Evolutionary conservation across 2,888 invertebrate species (phyloP).

Genomic region (Adelphocoris suturalis): DNA sequence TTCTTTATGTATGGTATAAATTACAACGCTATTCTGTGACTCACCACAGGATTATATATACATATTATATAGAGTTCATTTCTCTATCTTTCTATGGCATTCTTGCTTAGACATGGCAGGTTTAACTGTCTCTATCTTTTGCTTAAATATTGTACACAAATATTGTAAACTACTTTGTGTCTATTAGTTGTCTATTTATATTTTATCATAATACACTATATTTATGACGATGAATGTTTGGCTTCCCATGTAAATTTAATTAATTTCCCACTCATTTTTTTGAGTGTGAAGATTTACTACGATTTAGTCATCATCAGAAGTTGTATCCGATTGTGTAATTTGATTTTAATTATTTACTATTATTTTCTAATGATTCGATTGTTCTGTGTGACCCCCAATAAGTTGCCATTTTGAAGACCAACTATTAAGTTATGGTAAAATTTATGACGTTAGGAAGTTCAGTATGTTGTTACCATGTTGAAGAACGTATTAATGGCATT

Average conservation of each 20-base stretch:
- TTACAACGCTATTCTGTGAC: conserved; percentile 69
- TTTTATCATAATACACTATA: conserved; percentile 74
- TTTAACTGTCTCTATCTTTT: conserved; percentile 74
- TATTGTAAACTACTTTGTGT: conserved; percentile 74
- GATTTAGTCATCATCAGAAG: conserved; percentile 68
- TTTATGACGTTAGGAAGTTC: conserved; percentile 59
- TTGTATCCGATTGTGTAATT: conserved; percentile 61
- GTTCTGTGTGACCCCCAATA: conserved; percentile 74
- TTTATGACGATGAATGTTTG: conserved; percentile 74
- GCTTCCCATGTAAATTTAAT: conserved; percentile 73
- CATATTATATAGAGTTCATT: conserved; percentile 71
- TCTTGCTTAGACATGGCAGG: conserved; percentile 73
- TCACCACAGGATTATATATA: conserved; percentile 61
- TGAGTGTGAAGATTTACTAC: conserved; percentile 67
- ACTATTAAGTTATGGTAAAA: conserved; percentile 61
- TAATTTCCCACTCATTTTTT: conserved; percentile 72
- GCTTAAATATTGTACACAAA: conserved; percentile 74
- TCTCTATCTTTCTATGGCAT: conserved; percentile 73
- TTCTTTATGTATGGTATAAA: conserved; percentile 57
- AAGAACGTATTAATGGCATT: conserved; percentile 64
- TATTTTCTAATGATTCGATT: conserved; percentile 69
- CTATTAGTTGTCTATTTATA: conserved; percentile 75
- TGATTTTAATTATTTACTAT: conserved; percentile 69
- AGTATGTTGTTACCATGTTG: conserved; percentile 68
- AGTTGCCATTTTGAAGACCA: conserved; percentile 61